phyloP scores from a whole-genome alignment of 2,888 invertebrate genomes.

The Camponotus fellah region DNA sequence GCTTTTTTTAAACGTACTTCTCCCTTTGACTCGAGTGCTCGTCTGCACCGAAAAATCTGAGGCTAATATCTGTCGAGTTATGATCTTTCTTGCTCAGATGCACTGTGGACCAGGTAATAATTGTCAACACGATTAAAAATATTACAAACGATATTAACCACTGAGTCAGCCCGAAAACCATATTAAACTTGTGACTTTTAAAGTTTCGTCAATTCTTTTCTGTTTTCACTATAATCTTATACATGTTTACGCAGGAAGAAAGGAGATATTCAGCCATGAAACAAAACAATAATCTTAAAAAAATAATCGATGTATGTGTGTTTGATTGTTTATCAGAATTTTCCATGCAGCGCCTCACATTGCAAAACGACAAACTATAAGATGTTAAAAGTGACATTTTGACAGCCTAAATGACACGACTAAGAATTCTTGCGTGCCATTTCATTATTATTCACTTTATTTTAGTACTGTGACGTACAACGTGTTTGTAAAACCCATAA shows the following conservation, averaged over 20 bases:
- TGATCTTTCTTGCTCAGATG: constrained; percentile 53
- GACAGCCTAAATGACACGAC: too few species aligned
- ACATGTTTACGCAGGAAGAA: background rate
- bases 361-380: too few species aligned
- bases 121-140: constrained; percentile 56
- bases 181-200: constrained; percentile 3
- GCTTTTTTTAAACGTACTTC: constrained; percentile 12
- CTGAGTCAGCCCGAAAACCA: constrained; percentile 57
- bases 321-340: background rate
- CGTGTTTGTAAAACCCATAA: too few species aligned
- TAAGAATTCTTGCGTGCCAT: too few species aligned
- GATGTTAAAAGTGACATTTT: too few species aligned
- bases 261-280: background rate
- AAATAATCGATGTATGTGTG: background rate
- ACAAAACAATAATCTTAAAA: constrained; percentile 18
- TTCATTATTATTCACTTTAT: too few species aligned
- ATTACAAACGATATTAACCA: constrained; percentile 62
- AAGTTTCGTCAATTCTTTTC: background rate
- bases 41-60: background rate
- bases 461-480: too few species aligned
- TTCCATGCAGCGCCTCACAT: too few species aligned
- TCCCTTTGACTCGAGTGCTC: background rate
- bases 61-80: background rate
- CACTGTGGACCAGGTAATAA: constrained; percentile 52
- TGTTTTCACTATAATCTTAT: background rate